Percentiles rank a stretch among this genome's conserved stretches.
Conservation (phyloP, 2,113 vertebrate genomes). For the Microcebus lehilahytsara region DNA sequence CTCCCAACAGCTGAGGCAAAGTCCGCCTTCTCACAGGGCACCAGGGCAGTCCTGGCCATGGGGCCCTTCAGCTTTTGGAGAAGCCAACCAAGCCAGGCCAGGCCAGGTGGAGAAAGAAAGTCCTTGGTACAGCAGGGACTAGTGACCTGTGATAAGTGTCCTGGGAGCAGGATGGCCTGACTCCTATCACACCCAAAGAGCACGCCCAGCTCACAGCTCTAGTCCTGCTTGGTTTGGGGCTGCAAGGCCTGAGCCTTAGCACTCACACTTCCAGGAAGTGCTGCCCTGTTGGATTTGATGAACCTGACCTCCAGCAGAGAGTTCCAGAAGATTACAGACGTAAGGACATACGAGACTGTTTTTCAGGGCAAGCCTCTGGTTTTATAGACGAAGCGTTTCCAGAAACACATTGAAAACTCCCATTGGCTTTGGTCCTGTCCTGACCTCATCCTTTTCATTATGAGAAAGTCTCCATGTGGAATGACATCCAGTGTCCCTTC, state of each 20-base stretch:
- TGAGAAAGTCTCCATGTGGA: background rate
- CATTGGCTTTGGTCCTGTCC: background rate
- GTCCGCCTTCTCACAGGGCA: background rate
- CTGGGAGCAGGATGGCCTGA: background rate
- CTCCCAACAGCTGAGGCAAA: background rate
- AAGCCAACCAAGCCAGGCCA: background rate
- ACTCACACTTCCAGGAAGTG: background rate
- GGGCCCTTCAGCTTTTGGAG: background rate
- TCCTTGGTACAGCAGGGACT: background rate
- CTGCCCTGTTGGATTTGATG: background rate
- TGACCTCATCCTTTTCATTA: background rate
- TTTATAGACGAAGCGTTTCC: background rate
- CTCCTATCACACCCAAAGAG: accelerated
- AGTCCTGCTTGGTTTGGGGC: background rate
- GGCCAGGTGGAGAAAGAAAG: background rate
- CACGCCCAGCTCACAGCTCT: background rate
- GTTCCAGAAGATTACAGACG: background rate
- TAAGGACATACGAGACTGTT: background rate
- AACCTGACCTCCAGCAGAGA: background rate
- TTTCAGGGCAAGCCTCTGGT: background rate
- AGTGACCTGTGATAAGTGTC: background rate
- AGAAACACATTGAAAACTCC: background rate
- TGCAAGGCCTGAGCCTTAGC: background rate
- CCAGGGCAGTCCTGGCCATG: background rate
- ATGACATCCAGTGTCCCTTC: background rate